Conservation (phyloP, 2,113 vertebrate species). For the Indicator indicator region DNA sequence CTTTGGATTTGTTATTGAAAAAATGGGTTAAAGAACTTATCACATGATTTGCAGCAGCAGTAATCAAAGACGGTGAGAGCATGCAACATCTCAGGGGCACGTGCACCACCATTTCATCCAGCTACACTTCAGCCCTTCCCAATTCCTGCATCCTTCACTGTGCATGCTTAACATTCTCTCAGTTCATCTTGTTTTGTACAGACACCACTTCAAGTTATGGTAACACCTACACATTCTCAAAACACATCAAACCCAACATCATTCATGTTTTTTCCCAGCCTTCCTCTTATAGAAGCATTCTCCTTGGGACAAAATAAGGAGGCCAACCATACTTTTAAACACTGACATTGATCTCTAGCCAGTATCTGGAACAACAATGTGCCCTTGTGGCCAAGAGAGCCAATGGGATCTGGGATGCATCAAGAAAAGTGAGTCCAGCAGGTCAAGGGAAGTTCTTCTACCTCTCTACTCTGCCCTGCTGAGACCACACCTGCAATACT, state of each 20-base stretch:
- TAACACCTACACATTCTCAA: background rate
- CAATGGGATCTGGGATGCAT: too few relatives aligned
- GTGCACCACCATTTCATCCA: background rate
- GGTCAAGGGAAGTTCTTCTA: too few relatives aligned
- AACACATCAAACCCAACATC: background rate
- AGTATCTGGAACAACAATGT: background rate
- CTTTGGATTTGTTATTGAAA: background rate
- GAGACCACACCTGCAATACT: too few relatives aligned
- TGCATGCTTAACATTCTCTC: background rate
- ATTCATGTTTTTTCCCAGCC: background rate
- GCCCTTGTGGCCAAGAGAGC: too few relatives aligned
- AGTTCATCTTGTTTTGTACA: background rate
- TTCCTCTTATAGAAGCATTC: background rate
- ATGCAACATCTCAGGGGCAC: background rate
- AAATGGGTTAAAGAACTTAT: background rate
- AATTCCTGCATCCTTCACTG: background rate
- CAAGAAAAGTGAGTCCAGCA: too few relatives aligned
- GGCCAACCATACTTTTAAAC: background rate
- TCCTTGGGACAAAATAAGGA: background rate
- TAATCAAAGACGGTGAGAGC: background rate
- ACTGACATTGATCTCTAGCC: background rate
- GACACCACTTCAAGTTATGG: background rate
- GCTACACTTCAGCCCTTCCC: background rate
- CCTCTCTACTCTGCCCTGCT: too few relatives aligned
- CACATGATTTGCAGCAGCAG: background rate